These are phyloP conservation scores for Cyclargus thomasi DNA, from an alignment of 1,140 invertebrate genomes.

Conservation along the genomic window DNA sequence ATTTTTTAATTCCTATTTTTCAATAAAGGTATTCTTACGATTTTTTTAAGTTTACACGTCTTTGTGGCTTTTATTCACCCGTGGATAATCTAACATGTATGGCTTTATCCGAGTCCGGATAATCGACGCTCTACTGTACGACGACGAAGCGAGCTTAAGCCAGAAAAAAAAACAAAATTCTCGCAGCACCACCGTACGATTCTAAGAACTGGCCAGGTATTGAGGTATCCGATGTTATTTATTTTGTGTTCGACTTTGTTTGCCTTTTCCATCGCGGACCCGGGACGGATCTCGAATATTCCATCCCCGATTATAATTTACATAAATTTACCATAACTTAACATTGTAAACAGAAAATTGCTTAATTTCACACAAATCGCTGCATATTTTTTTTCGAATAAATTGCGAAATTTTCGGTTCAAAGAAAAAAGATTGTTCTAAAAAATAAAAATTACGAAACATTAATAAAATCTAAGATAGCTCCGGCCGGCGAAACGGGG, in stretches of 20 bases:
- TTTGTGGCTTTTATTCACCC: no score
- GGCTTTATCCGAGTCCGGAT: no score
- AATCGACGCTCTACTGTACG: no score
- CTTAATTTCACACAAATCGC: constrained; percentile 10
- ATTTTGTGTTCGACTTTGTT: constrained; percentile 14
- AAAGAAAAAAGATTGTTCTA: not conserved
- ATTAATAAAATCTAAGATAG: not conserved
- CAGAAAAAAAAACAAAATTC: not conserved
- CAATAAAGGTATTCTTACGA: no score
- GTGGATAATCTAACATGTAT: no score
- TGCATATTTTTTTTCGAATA: not conserved
- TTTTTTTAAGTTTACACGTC: no score
- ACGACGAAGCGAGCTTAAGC: no score
- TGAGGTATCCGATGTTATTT: constrained; percentile 6
- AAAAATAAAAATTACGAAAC: not conserved
- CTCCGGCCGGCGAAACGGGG: no score
- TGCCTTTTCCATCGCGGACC: constrained; percentile 8
- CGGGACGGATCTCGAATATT: not conserved
- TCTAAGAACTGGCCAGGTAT: constrained; percentile 3
- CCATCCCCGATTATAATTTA: constrained; percentile 5
- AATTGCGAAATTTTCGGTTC: not conserved
- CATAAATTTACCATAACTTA: constrained; percentile 15
- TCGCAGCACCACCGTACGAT: not conserved
- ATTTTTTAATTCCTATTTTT: no score
- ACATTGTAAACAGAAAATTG: constrained; percentile 11